These are phyloP conservation scores for Drosophila asahinai DNA, from an alignment of 1,140 invertebrate species.

Conservation along the genomic window DNA sequence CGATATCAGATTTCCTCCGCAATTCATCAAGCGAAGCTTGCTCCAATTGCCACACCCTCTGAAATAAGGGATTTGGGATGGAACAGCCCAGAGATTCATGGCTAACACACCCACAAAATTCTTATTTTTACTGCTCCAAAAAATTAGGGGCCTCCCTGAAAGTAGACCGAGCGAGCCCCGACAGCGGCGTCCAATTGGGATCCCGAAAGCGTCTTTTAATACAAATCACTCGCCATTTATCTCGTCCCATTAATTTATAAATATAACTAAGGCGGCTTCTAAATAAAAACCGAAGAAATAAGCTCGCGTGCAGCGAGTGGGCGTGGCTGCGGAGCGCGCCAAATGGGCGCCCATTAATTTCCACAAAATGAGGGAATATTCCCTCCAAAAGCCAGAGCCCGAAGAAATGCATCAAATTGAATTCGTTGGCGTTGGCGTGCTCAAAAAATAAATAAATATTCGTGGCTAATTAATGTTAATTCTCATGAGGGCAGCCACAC, in stretches of 20 bases:
- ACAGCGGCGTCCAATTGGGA: constrained; percentile 61
- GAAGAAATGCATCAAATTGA: constrained; percentile 75
- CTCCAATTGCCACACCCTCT: constrained; percentile 53
- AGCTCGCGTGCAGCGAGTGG: constrained; percentile 67
- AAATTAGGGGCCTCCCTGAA: constrained; percentile 45
- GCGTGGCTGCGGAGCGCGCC: constrained; percentile 61
- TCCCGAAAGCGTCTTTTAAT: constrained; percentile 59
- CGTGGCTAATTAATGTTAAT: constrained; percentile 75
- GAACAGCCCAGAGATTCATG: constrained; percentile 31
- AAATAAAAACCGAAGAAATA: constrained; percentile 19
- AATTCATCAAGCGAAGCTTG: constrained; percentile 53
- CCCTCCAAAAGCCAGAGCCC: constrained; percentile 43
- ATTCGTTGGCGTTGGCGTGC: constrained; percentile 60
- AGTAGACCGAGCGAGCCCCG: constrained; percentile 51
- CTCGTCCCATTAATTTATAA: constrained; percentile 79
- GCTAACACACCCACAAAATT: constrained; percentile 44
- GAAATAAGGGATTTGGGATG: constrained; percentile 25
- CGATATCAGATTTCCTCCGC: constrained; percentile 26
- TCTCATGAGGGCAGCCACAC: constrained; percentile 45
- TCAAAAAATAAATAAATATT: constrained; percentile 40
- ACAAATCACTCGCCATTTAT: constrained; percentile 76
- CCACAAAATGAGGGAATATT: constrained; percentile 68
- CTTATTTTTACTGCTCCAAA: neutral
- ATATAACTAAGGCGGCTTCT: constrained; percentile 73
- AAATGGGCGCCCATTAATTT: constrained; percentile 81